Conservation (phyloP, 64 coral and sea anemone genomes). For the Pachyseris speciosa region DNA sequence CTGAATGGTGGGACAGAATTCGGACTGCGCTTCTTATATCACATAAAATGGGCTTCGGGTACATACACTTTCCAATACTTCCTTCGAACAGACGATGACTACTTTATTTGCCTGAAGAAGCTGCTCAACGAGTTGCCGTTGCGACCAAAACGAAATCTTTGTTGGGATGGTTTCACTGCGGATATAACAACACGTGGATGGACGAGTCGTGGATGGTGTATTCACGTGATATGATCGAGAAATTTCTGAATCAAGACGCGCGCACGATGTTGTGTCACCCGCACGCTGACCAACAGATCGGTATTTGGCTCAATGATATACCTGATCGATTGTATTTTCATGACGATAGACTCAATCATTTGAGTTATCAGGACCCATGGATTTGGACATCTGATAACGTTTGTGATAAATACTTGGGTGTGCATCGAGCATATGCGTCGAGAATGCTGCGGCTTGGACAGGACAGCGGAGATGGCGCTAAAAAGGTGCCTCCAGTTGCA, state of each 20-base stretch:
- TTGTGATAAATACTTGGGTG: constrained; percentile 38
- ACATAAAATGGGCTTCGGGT: constrained; percentile 45
- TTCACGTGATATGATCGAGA: constrained; percentile 18
- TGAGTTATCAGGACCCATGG: not conserved
- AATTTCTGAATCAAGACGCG: constrained; percentile 56
- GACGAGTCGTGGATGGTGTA: constrained; percentile 79
- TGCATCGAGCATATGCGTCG: constrained; percentile 15
- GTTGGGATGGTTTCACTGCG: constrained; percentile 64
- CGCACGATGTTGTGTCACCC: constrained; percentile 58
- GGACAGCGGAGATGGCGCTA: constrained; percentile 22
- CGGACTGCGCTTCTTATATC: constrained; percentile 62
- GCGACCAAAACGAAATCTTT: constrained; percentile 47
- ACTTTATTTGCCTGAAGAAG: constrained; percentile 61
- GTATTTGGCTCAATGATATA: constrained; percentile 69
- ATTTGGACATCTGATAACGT: not conserved
- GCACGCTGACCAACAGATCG: constrained; percentile 73
- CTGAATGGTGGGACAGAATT: constrained; percentile 53
- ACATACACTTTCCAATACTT: constrained; percentile 63
- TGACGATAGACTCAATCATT: constrained; percentile 19
- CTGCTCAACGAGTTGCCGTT: constrained; percentile 43
- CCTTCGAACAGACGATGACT: constrained; percentile 66
- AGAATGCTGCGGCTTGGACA: constrained; percentile 27
- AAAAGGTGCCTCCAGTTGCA: not conserved
- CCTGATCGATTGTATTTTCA: constrained; percentile 9
- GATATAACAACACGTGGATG: not conserved